These are phyloP conservation scores for Hycleus cichorii DNA, from an alignment of 1,140 invertebrate genomes.

Conservation along the genomic window DNA sequence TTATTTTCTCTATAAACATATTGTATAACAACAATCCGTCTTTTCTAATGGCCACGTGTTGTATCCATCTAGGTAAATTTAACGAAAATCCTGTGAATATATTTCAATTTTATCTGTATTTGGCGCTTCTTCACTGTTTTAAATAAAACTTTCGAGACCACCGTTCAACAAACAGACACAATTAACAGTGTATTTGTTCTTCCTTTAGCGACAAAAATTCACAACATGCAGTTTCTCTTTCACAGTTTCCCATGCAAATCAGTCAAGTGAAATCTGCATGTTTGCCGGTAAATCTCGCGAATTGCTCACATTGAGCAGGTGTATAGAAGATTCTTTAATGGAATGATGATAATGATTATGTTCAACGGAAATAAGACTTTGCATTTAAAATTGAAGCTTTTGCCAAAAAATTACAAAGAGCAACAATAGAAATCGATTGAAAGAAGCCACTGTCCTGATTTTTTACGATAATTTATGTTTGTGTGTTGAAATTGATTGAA, in stretches of 20 bases:
- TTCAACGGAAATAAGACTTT: conserved; percentile 11
- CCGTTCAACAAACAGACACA: not conserved
- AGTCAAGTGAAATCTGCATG: conserved; percentile 1
- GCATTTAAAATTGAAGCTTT: conserved; percentile 21
- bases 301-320: conserved; percentile 21
- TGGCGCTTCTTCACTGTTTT: too few relatives aligned
- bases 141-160: not conserved
- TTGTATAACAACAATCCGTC: not conserved
- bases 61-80: too few relatives aligned
- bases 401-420: conserved; percentile 11
- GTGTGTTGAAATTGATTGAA: not conserved
- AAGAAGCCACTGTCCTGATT: not conserved
- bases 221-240: not conserved
- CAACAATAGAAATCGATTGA: not conserved
- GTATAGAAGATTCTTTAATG: conserved; percentile 17
- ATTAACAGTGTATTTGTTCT: not conserved
- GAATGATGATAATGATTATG: not conserved
- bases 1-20: not conserved
- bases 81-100: too few relatives aligned
- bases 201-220: not conserved
- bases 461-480: not conserved
- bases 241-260: conserved; percentile 8
- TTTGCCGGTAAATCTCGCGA: not conserved
- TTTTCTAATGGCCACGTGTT: too few relatives aligned
- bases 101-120: too few relatives aligned